Conservation (phyloP, 2,797 vertebrate species). For the Urosaurus nigricauda region DNA sequence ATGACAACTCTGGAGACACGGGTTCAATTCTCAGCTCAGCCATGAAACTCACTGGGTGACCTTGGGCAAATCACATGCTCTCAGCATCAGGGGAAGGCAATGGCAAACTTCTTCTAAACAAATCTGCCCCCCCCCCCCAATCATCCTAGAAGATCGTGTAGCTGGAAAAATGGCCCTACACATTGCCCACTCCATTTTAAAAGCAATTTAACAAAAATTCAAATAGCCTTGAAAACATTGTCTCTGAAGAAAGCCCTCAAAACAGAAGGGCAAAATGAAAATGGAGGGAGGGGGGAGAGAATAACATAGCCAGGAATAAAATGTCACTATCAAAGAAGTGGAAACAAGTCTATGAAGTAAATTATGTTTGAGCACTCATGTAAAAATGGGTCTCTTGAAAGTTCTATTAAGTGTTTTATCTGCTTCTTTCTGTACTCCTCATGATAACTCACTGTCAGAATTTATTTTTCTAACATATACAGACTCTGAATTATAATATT, state of each 20-base stretch:
- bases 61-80: no score
- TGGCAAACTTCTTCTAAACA: no score
- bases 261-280: neutral
- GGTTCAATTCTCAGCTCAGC: no score
- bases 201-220: no score
- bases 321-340: conserved; percentile 30
- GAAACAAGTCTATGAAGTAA: conserved; percentile 41
- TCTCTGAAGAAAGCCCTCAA: neutral
- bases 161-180: no score
- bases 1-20: no score
- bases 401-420: conserved; percentile 64
- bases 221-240: conserved; percentile 10
- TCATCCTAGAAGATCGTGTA: no score
- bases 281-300: neutral
- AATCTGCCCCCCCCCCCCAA: no score
- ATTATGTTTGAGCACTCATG: conserved; percentile 35
- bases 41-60: no score
- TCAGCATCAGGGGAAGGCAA: no score
- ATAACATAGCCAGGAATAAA: neutral
- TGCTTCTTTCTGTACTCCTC: conserved; percentile 47
- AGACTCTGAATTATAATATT: conserved; percentile 55
- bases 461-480: conserved; percentile 60
- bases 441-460: conserved; percentile 67
- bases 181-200: no score
- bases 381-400: conserved; percentile 59